A percentile compares a stretch with the other conserved stretches of the same genome.
These are phyloP conservation scores for Todiramphus chloris DNA, from an alignment of 2,113 vertebrate genomes.

Conservation along the genomic window DNA sequence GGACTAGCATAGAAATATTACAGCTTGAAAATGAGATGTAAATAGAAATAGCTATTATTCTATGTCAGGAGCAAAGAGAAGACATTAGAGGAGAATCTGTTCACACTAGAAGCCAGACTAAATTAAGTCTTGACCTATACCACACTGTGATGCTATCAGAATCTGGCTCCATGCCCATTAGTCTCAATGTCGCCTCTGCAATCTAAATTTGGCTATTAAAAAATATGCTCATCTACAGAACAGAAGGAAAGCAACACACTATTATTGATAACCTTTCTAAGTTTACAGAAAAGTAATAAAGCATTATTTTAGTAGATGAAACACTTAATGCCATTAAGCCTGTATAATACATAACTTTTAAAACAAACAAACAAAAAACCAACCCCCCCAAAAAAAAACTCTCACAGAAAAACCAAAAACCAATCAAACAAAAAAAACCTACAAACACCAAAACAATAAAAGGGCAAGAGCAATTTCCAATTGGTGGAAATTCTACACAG, in stretches of 20 bases:
- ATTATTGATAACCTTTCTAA: background rate
- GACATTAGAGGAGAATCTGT: constrained; percentile 18
- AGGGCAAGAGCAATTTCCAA: background rate
- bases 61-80: background rate
- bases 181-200: background rate
- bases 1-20: background rate
- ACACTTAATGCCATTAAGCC: background rate
- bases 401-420: too few relatives aligned
- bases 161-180: background rate
- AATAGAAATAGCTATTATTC: constrained; percentile 46
- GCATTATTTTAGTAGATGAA: background rate
- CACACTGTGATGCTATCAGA: background rate
- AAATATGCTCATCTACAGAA: background rate
- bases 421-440: background rate
- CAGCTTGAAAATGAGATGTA: constrained; percentile 27
- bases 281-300: background rate
- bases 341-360: background rate
- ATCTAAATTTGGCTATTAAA: background rate
- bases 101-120: background rate
- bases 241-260: background rate
- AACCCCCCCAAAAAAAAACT: too few relatives aligned
- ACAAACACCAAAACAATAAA: background rate
- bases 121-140: constrained; percentile 21
- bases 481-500: background rate
- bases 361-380: too few relatives aligned